Conservation (phyloP, 23 tunicate genomes). For the Halocynthia aurantium region DNA sequence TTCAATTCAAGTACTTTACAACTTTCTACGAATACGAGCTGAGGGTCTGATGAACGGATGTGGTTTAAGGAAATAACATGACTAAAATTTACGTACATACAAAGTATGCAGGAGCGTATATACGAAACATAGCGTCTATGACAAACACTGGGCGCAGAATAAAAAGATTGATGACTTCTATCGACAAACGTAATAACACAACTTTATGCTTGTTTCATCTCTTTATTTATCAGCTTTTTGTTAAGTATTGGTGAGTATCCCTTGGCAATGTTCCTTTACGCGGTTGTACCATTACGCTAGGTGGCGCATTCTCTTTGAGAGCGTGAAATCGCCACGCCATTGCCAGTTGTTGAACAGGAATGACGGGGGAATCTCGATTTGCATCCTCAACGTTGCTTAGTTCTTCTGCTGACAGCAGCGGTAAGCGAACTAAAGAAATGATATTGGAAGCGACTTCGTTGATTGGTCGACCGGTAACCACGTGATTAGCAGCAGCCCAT, state of each 20-base stretch:
- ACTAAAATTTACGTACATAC: too few species aligned
- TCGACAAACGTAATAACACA: too few species aligned
- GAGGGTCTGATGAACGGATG: too few species aligned
- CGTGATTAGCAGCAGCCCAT: slow-evolving; percentile 51
- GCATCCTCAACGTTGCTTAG: slow-evolving; percentile 79
- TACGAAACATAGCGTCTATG: too few species aligned
- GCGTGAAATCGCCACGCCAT: slow-evolving; percentile 94
- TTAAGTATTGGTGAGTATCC: slow-evolving; percentile 56
- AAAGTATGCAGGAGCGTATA: too few species aligned
- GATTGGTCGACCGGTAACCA: slow-evolving; percentile 38
- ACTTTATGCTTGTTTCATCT: too few species aligned
- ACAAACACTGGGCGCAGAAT: too few species aligned
- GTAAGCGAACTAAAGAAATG: slow-evolving; percentile 56
- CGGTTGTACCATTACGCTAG: slow-evolving; percentile 34
- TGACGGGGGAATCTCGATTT: slow-evolving; percentile 49
- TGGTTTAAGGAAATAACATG: too few species aligned
- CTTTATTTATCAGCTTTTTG: slow-evolving; percentile 6
- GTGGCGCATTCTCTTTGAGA: slow-evolving; percentile 65
- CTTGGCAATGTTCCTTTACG: slow-evolving; percentile 49
- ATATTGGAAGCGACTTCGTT: slow-evolving; percentile 58
- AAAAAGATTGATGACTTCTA: too few species aligned
- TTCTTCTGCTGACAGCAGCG: slow-evolving; percentile 66
- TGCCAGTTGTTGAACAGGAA: slow-evolving; percentile 84
- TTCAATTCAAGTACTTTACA: too few species aligned
- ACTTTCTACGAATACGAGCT: too few species aligned